Evolutionary conservation across 2,888 invertebrate genomes (phyloP), one percentile per base, ranked within the genome.

Genomic region (Melitaea athalia): DNA sequence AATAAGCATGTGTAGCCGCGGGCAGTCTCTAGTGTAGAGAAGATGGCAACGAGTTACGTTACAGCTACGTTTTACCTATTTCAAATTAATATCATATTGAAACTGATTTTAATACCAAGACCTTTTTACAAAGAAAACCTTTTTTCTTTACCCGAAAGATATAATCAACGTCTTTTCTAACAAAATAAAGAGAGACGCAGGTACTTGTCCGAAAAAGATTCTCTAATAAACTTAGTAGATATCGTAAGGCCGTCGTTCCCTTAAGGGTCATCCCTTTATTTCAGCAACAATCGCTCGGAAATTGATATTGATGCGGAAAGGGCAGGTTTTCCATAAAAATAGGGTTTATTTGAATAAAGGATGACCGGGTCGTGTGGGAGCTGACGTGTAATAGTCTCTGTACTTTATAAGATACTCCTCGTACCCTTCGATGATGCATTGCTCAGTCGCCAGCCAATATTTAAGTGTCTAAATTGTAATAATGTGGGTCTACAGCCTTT

Each of bases 271-370:
- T 91, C 92, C 91, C 89, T 92, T 92, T 92, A 91, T 91, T 92
- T 92, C 91, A 89, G 86, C 89, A 89, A 92, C 92, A 92, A 92
- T 92, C 90, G 89, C 91, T 85, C 79, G 86, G 90, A 92, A 92
- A 92, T 92, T 92, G 92, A 92, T 92, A 92, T 92, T 92, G 92
- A 92, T 92, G 92, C 88, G 89, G 87, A 91, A 88, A 91, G 91
- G 91, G 91, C 90, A 89, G 84, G 85, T 89, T 92, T 91, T 92
- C 91, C 92, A 92, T 92, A 92, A 92, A 92, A 92, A 92, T 92
- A 92, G 92, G 92, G 92, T 92, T 91, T 92, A 92, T 92, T 92
- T 92, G 91, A 92, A 92, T 92, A 92, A 92, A 89, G 91, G 92
- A 92, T 92, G 88, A 84, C 85, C 85, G 86, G 84, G 74, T 82